Evolutionary conservation across 2,113 vertebrate genomes (phyloP).

Genomic region (Gasterosteus nipponicus): DNA sequence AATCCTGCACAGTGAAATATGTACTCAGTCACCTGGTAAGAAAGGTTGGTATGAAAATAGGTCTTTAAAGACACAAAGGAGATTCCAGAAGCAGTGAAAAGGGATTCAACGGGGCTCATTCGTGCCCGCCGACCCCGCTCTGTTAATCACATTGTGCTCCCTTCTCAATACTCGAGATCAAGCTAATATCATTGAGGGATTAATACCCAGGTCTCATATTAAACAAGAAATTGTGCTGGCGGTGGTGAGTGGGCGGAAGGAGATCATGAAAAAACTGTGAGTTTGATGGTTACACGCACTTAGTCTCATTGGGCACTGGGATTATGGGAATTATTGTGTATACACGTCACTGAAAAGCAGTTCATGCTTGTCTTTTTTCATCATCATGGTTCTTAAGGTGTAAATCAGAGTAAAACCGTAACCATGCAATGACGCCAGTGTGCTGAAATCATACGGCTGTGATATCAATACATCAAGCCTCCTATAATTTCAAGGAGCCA

Average conservation of each 20-base stretch:
- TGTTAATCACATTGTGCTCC: constrained; percentile 53
- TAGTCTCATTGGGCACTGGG: constrained; percentile 48
- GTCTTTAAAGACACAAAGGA: neutral
- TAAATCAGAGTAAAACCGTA: neutral
- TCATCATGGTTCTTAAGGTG: neutral
- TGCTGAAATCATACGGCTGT: constrained; percentile 22
- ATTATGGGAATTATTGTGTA: constrained; percentile 53
- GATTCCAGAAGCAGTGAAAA: neutral
- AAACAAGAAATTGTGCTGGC: constrained; percentile 32
- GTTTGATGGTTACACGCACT: constrained; percentile 57
- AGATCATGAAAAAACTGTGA: constrained; percentile 38
- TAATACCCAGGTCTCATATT: constrained; percentile 61
- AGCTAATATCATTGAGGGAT: constrained; percentile 54
- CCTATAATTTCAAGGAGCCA: constrained; percentile 39
- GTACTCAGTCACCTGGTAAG: neutral
- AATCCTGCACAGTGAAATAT: neutral
- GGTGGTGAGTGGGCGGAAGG: constrained; percentile 39
- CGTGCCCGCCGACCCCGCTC: constrained; percentile 1
- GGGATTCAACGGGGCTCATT: neutral
- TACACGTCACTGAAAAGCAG: constrained; percentile 22
- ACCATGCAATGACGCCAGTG: constrained; percentile 3
- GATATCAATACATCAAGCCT: constrained; percentile 14
- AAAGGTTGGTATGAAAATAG: neutral
- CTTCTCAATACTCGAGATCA: constrained; percentile 42
- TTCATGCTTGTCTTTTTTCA: neutral